Evolutionary conservation across 2,113 vertebrate species (phyloP).

Genomic region (Odocoileus hemionus): DNA sequence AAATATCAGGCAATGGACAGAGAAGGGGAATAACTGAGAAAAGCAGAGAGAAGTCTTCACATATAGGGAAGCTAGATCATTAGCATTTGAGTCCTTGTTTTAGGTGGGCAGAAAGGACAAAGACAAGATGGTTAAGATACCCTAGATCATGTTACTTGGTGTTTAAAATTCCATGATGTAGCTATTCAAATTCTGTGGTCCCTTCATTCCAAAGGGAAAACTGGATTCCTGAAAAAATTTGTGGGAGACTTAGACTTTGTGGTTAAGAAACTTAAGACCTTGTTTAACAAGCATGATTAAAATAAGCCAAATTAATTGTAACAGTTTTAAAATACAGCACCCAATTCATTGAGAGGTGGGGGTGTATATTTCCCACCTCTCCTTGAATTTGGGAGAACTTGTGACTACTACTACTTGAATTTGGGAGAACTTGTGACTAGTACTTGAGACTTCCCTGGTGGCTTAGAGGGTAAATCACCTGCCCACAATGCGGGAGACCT

Average conservation of each 20-base stretch:
- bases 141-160: neutral
- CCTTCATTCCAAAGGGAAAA: neutral
- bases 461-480: too few species aligned
- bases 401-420: neutral
- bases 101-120: neutral
- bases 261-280: neutral
- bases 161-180: neutral
- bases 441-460: neutral
- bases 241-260: neutral
- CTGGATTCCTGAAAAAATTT: neutral
- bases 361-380: neutral
- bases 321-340: neutral
- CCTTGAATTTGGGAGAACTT: neutral
- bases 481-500: too few species aligned
- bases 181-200: neutral
- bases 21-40: neutral
- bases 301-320: neutral
- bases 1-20: slow-evolving; percentile 17
- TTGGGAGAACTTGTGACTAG: neutral
- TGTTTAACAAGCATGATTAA: neutral
- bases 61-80: neutral
- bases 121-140: neutral
- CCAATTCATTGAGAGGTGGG: neutral
- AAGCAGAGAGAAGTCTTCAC: neutral
- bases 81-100: neutral